phyloP scores from a whole-genome alignment of 2,797 vertebrate genomes.

The Craterocephalus amniculus region DNA sequence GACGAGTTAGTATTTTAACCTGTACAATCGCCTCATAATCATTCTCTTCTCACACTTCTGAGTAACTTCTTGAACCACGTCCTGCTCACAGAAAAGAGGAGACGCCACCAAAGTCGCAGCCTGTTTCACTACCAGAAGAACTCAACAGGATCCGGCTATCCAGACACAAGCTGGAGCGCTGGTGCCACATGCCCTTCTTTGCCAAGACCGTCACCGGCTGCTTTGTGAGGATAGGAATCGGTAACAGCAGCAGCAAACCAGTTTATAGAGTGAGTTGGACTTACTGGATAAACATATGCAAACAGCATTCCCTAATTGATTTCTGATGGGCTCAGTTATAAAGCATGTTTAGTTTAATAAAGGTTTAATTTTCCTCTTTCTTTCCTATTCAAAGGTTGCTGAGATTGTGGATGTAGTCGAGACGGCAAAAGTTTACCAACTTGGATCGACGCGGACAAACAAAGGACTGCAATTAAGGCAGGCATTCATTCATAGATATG shows the following conservation, averaged over 20 bases:
- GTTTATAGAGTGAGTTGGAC: constrained; percentile 90
- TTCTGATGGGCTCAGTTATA: neutral
- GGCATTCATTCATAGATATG: neutral
- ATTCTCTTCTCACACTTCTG: neutral
- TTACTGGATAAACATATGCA: neutral
- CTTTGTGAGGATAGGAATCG: constrained; percentile 97
- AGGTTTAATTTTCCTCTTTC: neutral
- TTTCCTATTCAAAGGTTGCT: constrained; percentile 86
- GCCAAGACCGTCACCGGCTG: constrained; percentile 97
- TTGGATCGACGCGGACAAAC: constrained; percentile 95
- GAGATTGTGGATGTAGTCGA: constrained; percentile 98
- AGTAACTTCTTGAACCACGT: neutral
- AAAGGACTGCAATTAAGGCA: constrained; percentile 96
- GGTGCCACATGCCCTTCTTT: constrained; percentile 99
- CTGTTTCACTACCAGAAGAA: constrained; percentile 95
- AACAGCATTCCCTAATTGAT: neutral
- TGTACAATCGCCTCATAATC: rapidly evolving
- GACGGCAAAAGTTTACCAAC: constrained; percentile 97
- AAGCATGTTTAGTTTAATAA: neutral
- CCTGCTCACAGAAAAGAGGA: constrained; percentile 88
- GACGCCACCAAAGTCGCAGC: constrained; percentile 94
- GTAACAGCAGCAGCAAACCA: constrained; percentile 98
- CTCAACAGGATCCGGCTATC: constrained; percentile 94
- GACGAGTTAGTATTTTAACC: constrained; percentile 89
- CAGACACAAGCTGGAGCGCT: constrained; percentile 96